phyloP scores from a whole-genome alignment of 1,140 invertebrate species.

The Cryptotermes secundus region DNA sequence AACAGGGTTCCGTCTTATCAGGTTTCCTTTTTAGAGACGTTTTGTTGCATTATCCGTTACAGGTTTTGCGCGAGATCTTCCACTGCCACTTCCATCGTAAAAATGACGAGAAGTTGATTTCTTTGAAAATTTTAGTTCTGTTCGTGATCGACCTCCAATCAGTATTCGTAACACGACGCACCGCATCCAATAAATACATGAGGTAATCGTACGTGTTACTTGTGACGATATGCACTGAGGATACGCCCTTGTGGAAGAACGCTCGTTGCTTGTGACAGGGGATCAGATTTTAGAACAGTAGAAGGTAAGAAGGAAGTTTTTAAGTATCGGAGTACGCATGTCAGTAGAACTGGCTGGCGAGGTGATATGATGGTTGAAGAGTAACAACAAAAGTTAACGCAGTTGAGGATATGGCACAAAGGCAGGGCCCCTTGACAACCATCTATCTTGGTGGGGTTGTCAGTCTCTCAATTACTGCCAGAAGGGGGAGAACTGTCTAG shows the following conservation, averaged over 20 bases:
- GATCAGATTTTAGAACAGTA: background rate
- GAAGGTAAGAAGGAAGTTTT: background rate
- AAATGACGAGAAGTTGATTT: no score
- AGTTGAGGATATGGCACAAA: slow-evolving; percentile 14
- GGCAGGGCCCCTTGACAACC: slow-evolving; percentile 1
- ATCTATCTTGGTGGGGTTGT: slow-evolving; percentile 6
- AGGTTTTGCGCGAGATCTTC: no score
- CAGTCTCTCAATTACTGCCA: slow-evolving; percentile 16
- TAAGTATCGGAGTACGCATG: background rate
- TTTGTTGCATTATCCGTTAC: no score
- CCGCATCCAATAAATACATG: background rate
- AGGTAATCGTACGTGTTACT: background rate
- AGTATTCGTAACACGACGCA: background rate
- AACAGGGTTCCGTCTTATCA: no score
- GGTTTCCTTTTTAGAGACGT: no score
- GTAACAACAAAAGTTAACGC: slow-evolving; percentile 10
- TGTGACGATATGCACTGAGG: background rate
- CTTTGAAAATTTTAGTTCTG: no score
- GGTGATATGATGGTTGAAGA: slow-evolving; percentile 16
- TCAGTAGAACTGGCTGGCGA: background rate
- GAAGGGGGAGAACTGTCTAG: slow-evolving; percentile 13
- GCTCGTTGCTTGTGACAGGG: background rate
- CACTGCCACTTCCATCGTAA: no score
- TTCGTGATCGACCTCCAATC: background rate
- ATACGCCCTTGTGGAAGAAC: background rate